These are phyloP conservation scores for Oeneis ivallda DNA, from an alignment of 2,888 invertebrate species.

Conservation along the genomic window DNA sequence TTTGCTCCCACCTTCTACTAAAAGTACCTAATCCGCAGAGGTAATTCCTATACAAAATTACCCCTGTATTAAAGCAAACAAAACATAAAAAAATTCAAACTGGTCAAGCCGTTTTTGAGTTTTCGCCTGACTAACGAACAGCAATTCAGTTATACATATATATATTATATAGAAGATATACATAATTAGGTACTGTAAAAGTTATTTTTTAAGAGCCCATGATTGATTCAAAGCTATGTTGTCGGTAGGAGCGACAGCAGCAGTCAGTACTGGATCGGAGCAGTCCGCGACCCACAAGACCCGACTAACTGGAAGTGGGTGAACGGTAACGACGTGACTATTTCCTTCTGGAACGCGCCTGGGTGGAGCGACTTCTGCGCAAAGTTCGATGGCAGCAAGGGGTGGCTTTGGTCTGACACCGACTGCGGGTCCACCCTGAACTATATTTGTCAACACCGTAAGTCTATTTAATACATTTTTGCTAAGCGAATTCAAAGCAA, in stretches of 20 bases:
- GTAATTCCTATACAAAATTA: too few relatives aligned
- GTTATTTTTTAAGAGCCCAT: neutral
- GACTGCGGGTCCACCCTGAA: constrained; percentile 92
- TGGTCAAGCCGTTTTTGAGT: too few relatives aligned
- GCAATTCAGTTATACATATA: too few relatives aligned
- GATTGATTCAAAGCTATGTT: constrained; percentile 24
- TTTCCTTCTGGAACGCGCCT: constrained; percentile 95
- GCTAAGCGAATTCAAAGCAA: constrained; percentile 29
- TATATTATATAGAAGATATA: too few relatives aligned
- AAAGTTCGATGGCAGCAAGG: constrained; percentile 94
- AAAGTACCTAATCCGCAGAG: too few relatives aligned
- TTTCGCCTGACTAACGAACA: too few relatives aligned
- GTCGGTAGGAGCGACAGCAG: constrained; percentile 89
- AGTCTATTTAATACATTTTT: constrained; percentile 66
- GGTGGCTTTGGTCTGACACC: constrained; percentile 97
- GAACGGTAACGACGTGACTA: constrained; percentile 92
- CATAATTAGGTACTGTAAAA: too few relatives aligned
- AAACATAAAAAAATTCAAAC: too few relatives aligned
- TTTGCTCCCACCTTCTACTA: too few relatives aligned
- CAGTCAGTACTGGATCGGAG: constrained; percentile 97
- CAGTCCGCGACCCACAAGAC: constrained; percentile 90
- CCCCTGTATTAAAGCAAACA: too few relatives aligned
- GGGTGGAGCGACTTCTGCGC: constrained; percentile 93
- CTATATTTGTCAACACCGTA: constrained; percentile 96
- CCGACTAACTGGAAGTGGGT: constrained; percentile 94